These are phyloP conservation scores for Tyto alba DNA, from an alignment of 2,113 vertebrate species.

Conservation along the genomic window DNA sequence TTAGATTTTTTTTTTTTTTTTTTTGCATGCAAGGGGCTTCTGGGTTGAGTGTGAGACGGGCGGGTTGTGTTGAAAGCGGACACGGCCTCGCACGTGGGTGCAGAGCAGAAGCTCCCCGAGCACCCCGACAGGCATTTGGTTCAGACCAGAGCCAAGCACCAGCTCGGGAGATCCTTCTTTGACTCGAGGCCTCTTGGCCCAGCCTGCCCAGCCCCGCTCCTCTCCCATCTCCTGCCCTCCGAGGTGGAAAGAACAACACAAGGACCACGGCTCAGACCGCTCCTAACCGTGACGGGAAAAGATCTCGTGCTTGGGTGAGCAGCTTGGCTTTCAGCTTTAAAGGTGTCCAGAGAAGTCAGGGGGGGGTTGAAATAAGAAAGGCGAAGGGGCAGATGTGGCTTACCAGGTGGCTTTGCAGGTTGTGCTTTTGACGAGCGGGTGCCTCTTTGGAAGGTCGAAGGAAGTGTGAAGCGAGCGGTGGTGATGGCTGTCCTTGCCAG, in stretches of 20 bases:
- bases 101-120: not conserved
- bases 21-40: not conserved
- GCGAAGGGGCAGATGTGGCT: not conserved
- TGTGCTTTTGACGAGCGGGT: not conserved
- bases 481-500: not conserved
- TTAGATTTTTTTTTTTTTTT: not conserved
- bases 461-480: not conserved
- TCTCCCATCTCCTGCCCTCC: not conserved
- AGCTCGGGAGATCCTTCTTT: not conserved
- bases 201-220: not conserved
- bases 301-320: not conserved
- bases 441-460: conserved; percentile 29
- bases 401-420: conserved; percentile 27
- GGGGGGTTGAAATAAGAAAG: not conserved
- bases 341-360: not conserved
- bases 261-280: not conserved
- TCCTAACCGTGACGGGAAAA: not conserved
- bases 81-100: accelerated
- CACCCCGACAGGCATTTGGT: accelerated
- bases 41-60: not conserved
- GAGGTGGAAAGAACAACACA: not conserved
- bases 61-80: not conserved
- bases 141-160: not conserved
- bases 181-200: not conserved
- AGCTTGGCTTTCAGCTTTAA: conserved; percentile 28